A percentile compares a stretch with the other conserved stretches of the same genome.
Evolutionary conservation across 2,113 vertebrate species (phyloP).

Genomic region (Pseudonaja textilis): DNA sequence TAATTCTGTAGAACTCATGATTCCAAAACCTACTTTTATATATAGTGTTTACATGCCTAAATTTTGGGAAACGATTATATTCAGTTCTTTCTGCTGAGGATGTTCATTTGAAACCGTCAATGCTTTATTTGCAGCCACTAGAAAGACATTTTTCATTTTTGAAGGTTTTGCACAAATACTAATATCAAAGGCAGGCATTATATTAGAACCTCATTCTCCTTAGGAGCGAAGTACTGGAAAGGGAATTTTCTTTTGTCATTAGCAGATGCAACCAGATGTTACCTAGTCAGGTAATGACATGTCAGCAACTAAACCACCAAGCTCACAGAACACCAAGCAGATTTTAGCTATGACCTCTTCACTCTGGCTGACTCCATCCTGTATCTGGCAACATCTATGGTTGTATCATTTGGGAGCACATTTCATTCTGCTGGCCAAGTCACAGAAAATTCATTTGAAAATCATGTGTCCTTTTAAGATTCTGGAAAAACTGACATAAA

Average conservation of each 20-base stretch:
- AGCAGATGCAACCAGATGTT: slow-evolving; percentile 1
- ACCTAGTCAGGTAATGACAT: background rate
- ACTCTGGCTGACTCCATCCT: background rate
- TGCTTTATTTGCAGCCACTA: background rate
- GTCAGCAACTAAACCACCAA: background rate
- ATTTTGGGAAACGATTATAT: background rate
- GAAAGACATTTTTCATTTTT: background rate
- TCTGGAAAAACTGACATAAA: rapidly evolving
- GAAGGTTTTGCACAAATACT: background rate
- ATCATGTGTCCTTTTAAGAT: background rate
- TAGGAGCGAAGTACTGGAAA: background rate
- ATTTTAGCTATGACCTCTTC: background rate
- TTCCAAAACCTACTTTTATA: background rate
- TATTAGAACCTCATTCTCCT: background rate
- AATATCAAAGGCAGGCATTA: background rate
- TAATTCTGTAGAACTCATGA: background rate
- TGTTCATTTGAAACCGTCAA: background rate
- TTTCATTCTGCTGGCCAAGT: background rate
- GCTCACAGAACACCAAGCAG: background rate
- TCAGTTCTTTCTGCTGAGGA: background rate
- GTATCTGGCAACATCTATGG: background rate
- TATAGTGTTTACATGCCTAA: background rate
- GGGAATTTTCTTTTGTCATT: background rate
- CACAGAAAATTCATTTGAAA: background rate
- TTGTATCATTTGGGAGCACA: background rate